These are phyloP conservation scores for Echinometra lucunter DNA, from an alignment of 53 echinoderm and acorn worm genomes.

Conservation along the genomic window DNA sequence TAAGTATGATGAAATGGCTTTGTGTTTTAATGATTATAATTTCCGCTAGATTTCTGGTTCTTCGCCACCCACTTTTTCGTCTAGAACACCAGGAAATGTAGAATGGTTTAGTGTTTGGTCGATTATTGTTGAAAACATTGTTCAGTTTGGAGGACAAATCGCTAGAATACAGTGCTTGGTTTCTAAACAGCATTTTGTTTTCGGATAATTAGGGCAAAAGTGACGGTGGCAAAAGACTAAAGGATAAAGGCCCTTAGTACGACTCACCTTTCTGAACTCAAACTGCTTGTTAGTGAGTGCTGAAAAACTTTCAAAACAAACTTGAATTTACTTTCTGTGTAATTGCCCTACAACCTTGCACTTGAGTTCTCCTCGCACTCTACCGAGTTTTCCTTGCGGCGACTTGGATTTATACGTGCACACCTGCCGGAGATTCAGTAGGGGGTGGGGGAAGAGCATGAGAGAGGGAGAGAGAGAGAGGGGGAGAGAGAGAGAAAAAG, in stretches of 20 bases:
- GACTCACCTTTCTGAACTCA: background rate
- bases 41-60: too few species aligned
- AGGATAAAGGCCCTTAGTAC: background rate
- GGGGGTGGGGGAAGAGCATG: too few species aligned
- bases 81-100: too few species aligned
- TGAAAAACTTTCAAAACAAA: slow-evolving; percentile 5
- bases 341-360: slow-evolving; percentile 28
- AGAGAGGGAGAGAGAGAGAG: too few species aligned
- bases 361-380: background rate
- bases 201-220: background rate
- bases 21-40: too few species aligned
- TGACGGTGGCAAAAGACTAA: background rate
- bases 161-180: background rate
- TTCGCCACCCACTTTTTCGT: too few species aligned
- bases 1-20: too few species aligned
- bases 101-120: too few species aligned
- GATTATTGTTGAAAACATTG: too few species aligned
- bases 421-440: too few species aligned
- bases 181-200: slow-evolving; percentile 12
- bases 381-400: background rate
- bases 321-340: background rate
- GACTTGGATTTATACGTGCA: background rate
- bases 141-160: background rate
- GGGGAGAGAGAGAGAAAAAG: too few species aligned
- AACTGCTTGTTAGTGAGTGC: background rate